Evolutionary conservation across 2,113 vertebrate species (phyloP), one percentile per base, ranked within the genome.

Genomic region (Apus apus): DNA sequence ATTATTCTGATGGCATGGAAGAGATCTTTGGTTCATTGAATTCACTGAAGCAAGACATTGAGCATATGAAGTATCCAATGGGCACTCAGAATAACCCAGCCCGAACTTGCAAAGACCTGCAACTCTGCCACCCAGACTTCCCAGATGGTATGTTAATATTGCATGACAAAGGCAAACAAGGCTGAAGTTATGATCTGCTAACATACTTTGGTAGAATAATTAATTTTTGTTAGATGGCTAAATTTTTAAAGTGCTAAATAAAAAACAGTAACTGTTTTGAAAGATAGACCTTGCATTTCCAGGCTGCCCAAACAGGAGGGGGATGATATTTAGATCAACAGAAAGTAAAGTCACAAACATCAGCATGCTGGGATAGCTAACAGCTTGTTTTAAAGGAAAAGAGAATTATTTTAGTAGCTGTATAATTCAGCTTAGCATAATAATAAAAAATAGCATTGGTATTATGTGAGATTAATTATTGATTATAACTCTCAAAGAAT

Each of bases 41-140:
- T 92, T 98, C 98, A 80, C 98, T 99, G 91, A 99, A 99, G 86
- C 99, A 99, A 94, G 99, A 99, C 90, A 99, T 99, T 2, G 99
- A 99, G 79, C 98, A 99, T 29, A 99, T 99, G 99, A 99, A 99
- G 93, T 99, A 99, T 79, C 99, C 99, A 5, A 98, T 99, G 98
- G 99, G 99, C 50, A 99, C 99, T 2, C 98, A 99, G 87, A 99
- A 97, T 76, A 99, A 99, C 97, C 99, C 99, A 3, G 99, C 99
- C 67, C 98, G 99, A 71, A 99, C 99, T 10, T 99, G 99, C 97
- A 99, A 99, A 86, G 99, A 99, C 48, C 97, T 99, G 93, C 99
- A 99, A n/a, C 99, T 99, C 68, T 98, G 98, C 97, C 99, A 99
- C 89, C 99, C 99, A 0, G 99, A 99, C 87, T 99, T 99, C 97